phyloP scores from a whole-genome alignment of 2,888 invertebrate species.

The Hydroisotoma schaefferi region DNA sequence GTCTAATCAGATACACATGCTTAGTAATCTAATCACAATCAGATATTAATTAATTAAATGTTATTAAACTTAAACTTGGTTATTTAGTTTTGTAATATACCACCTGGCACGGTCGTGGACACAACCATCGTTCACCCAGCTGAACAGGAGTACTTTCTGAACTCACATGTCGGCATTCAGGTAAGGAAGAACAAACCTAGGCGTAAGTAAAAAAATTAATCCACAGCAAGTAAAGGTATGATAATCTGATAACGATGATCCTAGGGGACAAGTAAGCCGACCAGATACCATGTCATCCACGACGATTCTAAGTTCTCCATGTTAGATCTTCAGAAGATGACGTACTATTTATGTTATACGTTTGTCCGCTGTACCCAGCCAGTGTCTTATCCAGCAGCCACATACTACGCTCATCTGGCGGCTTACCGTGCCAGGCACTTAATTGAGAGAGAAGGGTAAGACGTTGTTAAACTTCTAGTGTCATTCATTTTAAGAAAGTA shows the following conservation, averaged over 20 bases:
- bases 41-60: not conserved
- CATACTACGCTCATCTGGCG: constrained; percentile 28
- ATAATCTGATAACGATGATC: too few relatives aligned
- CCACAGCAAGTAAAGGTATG: too few relatives aligned
- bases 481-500: not conserved
- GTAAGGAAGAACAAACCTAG: constrained; percentile 45
- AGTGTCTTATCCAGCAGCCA: constrained; percentile 53
- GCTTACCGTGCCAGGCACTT: constrained; percentile 11
- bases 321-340: constrained; percentile 71
- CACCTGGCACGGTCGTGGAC: constrained; percentile 57
- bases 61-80: not conserved
- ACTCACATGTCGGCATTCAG: constrained; percentile 57
- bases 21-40: not conserved
- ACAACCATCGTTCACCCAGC: constrained; percentile 55
- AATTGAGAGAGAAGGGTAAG: constrained; percentile 1
- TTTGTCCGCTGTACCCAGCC: constrained; percentile 71
- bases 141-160: constrained; percentile 57
- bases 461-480: too few relatives aligned
- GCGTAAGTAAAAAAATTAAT: too few relatives aligned
- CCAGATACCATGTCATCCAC: constrained; percentile 72
- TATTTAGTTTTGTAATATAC: constrained; percentile 53
- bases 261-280: constrained; percentile 50
- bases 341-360: constrained; percentile 79
- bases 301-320: constrained; percentile 70
- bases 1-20: too few relatives aligned